Conservation (phyloP, 2,797 vertebrate genomes). For the Antennarius maculatus region DNA sequence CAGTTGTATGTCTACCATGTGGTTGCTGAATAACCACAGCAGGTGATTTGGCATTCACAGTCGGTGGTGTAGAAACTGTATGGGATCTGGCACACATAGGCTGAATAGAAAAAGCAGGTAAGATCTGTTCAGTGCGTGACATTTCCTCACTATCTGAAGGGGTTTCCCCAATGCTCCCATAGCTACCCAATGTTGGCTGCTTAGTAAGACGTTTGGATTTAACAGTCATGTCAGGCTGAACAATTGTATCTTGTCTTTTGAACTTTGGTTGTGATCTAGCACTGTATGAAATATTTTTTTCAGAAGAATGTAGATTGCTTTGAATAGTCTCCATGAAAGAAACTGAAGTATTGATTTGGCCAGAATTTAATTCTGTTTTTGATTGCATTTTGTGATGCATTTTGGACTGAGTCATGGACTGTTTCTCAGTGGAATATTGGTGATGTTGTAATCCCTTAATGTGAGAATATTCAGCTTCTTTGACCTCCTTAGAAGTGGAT, state of each 20-base stretch:
- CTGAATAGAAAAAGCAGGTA: constrained; percentile 17
- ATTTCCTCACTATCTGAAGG: constrained; percentile 31
- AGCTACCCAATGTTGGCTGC: constrained; percentile 74
- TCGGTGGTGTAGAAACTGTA: constrained; percentile 16
- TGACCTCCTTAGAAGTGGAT: constrained; percentile 10
- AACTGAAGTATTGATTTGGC: constrained; percentile 22
- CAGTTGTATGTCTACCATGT: constrained; percentile 2
- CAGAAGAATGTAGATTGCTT: constrained; percentile 16
- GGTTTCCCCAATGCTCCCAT: constrained; percentile 60
- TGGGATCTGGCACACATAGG: constrained; percentile 15
- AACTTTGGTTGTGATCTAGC: constrained; percentile 37
- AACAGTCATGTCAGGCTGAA: constrained; percentile 29
- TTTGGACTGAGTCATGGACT: constrained; percentile 24
- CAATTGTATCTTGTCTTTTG: constrained; percentile 47
- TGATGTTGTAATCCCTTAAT: constrained; percentile 26
- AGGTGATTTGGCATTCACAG: constrained; percentile 20
- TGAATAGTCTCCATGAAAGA: constrained; percentile 21
- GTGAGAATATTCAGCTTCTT: constrained; percentile 23
- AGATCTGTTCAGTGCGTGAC: constrained; percentile 6
- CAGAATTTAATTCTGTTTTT: constrained; percentile 11
- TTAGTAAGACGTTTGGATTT: constrained; percentile 71
- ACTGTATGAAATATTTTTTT: constrained; percentile 15
- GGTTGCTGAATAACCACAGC: constrained; percentile 22
- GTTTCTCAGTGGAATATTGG: constrained; percentile 15
- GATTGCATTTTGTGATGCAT: constrained; percentile 20